phyloP scores from a whole-genome alignment of 2,888 invertebrate genomes.

The Orthonevra nobilis region DNA sequence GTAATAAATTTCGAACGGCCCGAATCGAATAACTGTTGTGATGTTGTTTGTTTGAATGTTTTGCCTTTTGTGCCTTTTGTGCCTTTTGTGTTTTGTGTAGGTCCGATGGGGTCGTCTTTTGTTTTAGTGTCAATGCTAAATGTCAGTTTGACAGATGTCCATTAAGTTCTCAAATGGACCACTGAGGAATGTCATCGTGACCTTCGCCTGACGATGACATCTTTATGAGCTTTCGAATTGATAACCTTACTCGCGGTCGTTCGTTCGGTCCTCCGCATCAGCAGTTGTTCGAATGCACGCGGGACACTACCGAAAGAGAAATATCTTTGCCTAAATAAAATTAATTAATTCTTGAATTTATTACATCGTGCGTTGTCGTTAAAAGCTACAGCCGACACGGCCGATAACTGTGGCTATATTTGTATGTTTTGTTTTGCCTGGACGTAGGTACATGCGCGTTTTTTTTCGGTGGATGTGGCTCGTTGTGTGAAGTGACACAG shows the following conservation, averaged over 20 bases:
- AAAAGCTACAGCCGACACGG: slow-evolving; percentile 53
- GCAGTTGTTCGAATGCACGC: slow-evolving; percentile 8
- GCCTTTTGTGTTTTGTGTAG: slow-evolving; percentile 1
- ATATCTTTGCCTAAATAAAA: slow-evolving; percentile 60
- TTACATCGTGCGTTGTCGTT: slow-evolving; percentile 62
- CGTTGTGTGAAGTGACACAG: slow-evolving; percentile 51
- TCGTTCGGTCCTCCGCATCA: slow-evolving; percentile 11
- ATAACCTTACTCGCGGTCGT: slow-evolving; percentile 51
- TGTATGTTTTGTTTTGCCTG: slow-evolving; percentile 10
- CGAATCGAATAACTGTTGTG: slow-evolving; percentile 59
- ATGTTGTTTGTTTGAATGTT: slow-evolving; percentile 12
- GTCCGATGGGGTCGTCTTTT: slow-evolving; percentile 52
- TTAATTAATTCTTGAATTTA: slow-evolving; percentile 69
- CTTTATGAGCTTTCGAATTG: slow-evolving; percentile 70
- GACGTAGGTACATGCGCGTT: slow-evolving; percentile 32
- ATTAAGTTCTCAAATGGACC: slow-evolving; percentile 62
- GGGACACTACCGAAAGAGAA: slow-evolving; percentile 33
- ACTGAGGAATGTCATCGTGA: slow-evolving; percentile 65
- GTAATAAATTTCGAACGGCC: slow-evolving; percentile 56
- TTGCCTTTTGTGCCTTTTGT: too few relatives aligned
- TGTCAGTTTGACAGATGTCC: slow-evolving; percentile 69
- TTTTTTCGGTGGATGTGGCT: slow-evolving; percentile 29
- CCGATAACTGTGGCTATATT: slow-evolving; percentile 40
- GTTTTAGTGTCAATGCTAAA: slow-evolving; percentile 68
- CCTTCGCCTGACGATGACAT: slow-evolving; percentile 68